A percentile compares a stretch with the other conserved stretches of the same genome.
phyloP scores from a whole-genome alignment of 2,797 vertebrate species.

The Pangasius mekongensis region DNA sequence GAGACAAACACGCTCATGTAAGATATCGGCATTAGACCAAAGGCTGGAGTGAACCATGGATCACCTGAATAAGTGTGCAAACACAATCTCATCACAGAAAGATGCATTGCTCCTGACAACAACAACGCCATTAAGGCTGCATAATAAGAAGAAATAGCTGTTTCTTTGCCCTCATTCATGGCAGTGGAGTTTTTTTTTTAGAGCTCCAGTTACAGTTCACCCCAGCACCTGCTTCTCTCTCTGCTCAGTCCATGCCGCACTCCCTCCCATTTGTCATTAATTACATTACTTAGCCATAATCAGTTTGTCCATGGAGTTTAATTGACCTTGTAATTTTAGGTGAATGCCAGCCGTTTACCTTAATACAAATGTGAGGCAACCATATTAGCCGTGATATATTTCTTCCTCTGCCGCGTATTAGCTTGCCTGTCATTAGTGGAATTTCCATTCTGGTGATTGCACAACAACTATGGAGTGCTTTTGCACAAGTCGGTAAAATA shows the following conservation, averaged over 20 bases:
- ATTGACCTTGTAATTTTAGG: conserved; percentile 60
- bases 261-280: conserved; percentile 52
- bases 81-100: conserved; percentile 37
- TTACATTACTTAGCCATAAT: conserved; percentile 54
- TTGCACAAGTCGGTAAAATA: not conserved
- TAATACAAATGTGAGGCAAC: conserved; percentile 44
- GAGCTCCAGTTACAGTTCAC: not conserved
- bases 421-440: conserved; percentile 27
- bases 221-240: conserved; percentile 17
- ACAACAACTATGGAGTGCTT: conserved; percentile 23
- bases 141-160: conserved; percentile 39
- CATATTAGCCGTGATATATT: conserved; percentile 43
- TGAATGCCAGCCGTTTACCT: conserved; percentile 44
- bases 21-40: not conserved
- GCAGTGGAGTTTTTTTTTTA: not conserved
- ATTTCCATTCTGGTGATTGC: conserved; percentile 44
- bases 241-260: not conserved
- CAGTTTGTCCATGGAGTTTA: conserved; percentile 52
- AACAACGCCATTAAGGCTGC: conserved; percentile 39
- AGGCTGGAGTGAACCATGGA: not conserved
- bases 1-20: not conserved
- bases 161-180: conserved; percentile 36
- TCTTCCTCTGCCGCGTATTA: conserved; percentile 12
- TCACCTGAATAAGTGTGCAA: conserved; percentile 32
- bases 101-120: conserved; percentile 52